Base-by-base conservation (phyloP, 2,113 vertebrate genomes). In the Bucco capensis region DNA sequence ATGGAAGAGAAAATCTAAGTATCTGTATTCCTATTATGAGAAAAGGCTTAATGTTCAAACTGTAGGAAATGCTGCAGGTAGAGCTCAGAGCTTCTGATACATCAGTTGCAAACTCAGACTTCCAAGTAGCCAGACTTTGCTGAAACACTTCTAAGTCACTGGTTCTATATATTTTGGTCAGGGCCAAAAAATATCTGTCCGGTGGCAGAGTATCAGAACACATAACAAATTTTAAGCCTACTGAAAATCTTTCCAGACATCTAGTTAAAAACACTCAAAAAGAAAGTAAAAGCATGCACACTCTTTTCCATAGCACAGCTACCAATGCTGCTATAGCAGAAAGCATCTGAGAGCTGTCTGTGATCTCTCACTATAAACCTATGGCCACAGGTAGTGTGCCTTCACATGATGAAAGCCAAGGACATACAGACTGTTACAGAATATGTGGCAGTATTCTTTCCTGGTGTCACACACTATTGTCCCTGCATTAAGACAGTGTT, bases 301-400 rank as follows among this genome's bases (percentile, higher is more conserved):
- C 14, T 57, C 16, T 35, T 71, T 60, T 56, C 38, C 6, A 19
- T 10, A 79, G 62, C 40, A 80, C 60, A 86, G 64, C 37, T 58
- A 15, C 46, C 44, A 24, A 6, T 25, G 58, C 38, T 92, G 53
- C 70, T 70, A 4, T 3, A 66, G 61, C 30, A 24, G 11, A 24
- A 60, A 44, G 53, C 18, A 19, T 28, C 40, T 11, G 46, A 56
- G 79, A 35, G 67, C 49, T 50, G 33, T 7, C 44, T 38, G 35
- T 35, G 60, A 67, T 24, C 38, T n/a, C 54, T 3, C 5, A 14
- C 3, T 7, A n/a, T n/a, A 69, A 49, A 44, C 16, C 19, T 47
- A 6, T 0, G 2, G 28, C 37, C 50, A 28, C 23, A n/a, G 23
- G 24, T 33, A 21, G 50, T 8, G 6, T 35, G 40, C 35, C n/a